Base-by-base conservation (phyloP, 2,888 invertebrate species). In the Pseudanteris insignis region DNA sequence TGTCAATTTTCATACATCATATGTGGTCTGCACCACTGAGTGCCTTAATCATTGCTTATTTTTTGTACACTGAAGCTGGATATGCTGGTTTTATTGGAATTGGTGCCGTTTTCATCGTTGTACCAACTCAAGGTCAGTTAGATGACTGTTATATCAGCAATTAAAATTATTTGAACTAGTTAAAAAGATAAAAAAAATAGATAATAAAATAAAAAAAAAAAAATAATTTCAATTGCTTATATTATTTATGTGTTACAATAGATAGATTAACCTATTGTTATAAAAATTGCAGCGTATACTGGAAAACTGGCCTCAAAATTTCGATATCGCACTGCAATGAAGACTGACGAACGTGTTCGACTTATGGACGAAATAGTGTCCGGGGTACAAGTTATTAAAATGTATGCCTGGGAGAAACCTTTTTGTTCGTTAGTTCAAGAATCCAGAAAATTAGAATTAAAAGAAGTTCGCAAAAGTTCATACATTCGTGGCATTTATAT, bases 11-110 rank as follows among this genome's bases (percentile, higher is more conserved):
- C 76, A 84, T 94, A 6, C 94, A 96, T 79, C 93, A 91, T 81
- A 88, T 96, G 81, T 94, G 95, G 94, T 86, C 94, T 8, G 88
- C 93, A 43, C 96, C 96, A 0, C 72, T 92, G 0, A 83, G 86
- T 18, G 70, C 87, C 1, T 67, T 86, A 0, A 86, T 89, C 21
- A 89, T 94, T 12, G 88, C 90, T 60, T 89, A 88, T 72, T 87
- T 96, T 63, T 85, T 94, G 48, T 95, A 90, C 83, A 80, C 81
- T 18, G 87, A 89, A 73, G 88, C 90, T 43, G 89, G 91, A 10
- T 85, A 86, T 62, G 88, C 91, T 0, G 90, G 90, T 2, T 79
- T 96, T 18, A 86, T 92, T 34, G 96, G 96, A 7, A 91, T 96
- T 43, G 84, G 87, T 1, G 88, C 92, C 2, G 86, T 96, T 15